Base-by-base conservation (phyloP, 1,140 invertebrate genomes). In the Ceratina calcarata region DNA sequence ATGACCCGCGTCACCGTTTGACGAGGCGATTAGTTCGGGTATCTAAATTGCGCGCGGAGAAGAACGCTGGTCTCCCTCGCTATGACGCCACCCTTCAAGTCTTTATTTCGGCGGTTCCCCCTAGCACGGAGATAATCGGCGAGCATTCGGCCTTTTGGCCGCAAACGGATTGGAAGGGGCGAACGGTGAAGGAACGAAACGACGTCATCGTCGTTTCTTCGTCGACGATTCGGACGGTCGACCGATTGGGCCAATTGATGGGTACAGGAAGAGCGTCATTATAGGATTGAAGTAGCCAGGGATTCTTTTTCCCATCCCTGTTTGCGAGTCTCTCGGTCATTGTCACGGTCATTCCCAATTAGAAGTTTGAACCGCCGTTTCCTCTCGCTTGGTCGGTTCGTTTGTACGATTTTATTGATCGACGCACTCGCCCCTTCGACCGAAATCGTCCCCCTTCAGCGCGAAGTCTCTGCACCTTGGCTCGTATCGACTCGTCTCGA, bases 291-390 rank as follows among this genome's bases (percentile, higher is more conserved):
- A 74, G 70, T 57, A 81, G 58, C 69, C 64, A 78, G 24, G 58
- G 60, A 37, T 22, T n/a, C 22, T n/a, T 4, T 12, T 27, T 32
- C 24, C 18, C n/a, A 2, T 22, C 60, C 27, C 3, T 20, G 22
- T 76, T 69, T 24, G 58, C 51, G 61, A 60, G 57, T 79, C 66
- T 67, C 32, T 64, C 16, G 62, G 69, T 87, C 85, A 85, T 75
- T 85, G 86, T 75, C 80, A 85, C 58, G 69, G 84, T 86, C 80
- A 86, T 86, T 76, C 83, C 62, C 88, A 87, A 88, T 85, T 86
- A 83, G 67, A 81, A 76, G 55, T 80, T 84, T 85, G 57, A 82
- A 84, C 83, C 84, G 76, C 27, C 83, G 72, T 62, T 85, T 87
- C 82, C 86, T 83, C 65, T 49, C 57, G 65, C 45, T 58, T 37